These are phyloP conservation scores for Redunca redunca DNA, from an alignment of 2,113 vertebrate species.

Conservation along the genomic window DNA sequence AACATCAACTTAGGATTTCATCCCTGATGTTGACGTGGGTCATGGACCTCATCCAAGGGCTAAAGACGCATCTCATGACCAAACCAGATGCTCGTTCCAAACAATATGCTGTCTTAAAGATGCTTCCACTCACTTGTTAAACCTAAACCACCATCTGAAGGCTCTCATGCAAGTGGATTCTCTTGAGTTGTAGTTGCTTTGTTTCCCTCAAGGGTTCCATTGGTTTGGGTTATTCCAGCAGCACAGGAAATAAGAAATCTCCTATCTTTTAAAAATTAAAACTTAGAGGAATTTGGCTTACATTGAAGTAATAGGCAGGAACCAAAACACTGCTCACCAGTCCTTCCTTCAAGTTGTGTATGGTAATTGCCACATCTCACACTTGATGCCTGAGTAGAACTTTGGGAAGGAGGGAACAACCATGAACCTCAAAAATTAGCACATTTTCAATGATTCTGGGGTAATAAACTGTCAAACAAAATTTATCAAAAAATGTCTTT, in stretches of 20 bases:
- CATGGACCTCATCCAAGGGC: not conserved
- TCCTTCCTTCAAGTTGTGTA: not conserved
- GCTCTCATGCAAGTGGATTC: not conserved
- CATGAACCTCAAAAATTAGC: not conserved
- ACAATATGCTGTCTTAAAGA: not conserved
- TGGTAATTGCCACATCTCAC: accelerated
- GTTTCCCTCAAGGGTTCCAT: not conserved
- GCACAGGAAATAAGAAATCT: not conserved
- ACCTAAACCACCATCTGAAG: not conserved
- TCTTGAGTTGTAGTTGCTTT: not conserved
- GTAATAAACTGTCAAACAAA: not conserved
- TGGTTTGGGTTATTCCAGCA: not conserved
- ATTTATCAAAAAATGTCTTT: not conserved
- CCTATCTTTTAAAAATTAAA: not conserved
- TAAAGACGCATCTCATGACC: not conserved
- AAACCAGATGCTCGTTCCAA: not conserved
- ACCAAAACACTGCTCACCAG: not conserved
- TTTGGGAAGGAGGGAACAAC: accelerated
- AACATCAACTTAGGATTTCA: not conserved
- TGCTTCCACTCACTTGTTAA: not conserved
- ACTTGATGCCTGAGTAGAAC: not conserved
- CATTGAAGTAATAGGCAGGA: not conserved
- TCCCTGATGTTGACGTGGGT: not conserved
- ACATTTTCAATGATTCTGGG: not conserved
- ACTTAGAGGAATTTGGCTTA: not conserved